phyloP scores from a whole-genome alignment of 2,113 vertebrate genomes.

The Lipophrys pholis region DNA sequence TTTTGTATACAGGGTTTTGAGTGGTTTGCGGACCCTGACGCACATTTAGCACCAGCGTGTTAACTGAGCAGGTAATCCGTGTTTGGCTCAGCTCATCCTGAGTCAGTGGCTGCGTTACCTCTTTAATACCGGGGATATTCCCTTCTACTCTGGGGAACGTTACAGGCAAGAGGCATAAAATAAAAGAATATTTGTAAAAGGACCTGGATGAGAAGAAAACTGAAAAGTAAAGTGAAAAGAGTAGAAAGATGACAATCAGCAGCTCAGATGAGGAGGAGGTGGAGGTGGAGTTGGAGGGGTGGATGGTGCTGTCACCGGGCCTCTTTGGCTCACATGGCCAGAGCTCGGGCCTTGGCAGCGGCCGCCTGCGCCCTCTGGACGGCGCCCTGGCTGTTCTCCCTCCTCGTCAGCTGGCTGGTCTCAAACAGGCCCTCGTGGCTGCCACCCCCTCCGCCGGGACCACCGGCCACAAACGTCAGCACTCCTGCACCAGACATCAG shows the following conservation, averaged over 20 bases:
- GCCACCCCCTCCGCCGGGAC: slow-evolving; percentile 80
- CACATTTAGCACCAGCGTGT: slow-evolving; percentile 60
- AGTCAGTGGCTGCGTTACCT: slow-evolving; percentile 47
- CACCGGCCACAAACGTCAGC: slow-evolving; percentile 90
- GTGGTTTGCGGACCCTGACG: slow-evolving; percentile 35
- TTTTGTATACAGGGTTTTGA: slow-evolving; percentile 31
- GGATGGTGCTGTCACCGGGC: slow-evolving; percentile 7
- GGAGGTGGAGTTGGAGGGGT: background rate
- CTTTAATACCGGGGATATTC: too few relatives aligned
- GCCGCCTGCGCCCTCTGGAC: slow-evolving; percentile 91
- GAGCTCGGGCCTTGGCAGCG: slow-evolving; percentile 89
- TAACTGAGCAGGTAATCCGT: slow-evolving; percentile 15
- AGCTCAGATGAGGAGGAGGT: slow-evolving; percentile 15
- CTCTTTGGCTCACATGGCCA: slow-evolving; percentile 85
- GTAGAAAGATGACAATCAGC: slow-evolving; percentile 1
- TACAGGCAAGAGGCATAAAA: background rate
- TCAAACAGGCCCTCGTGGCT: slow-evolving; percentile 92
- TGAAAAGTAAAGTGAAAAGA: background rate
- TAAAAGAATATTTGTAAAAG: background rate
- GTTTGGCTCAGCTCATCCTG: slow-evolving; percentile 55
- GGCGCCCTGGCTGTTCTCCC: slow-evolving; percentile 87
- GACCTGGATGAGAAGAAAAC: background rate
- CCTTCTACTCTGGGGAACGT: background rate
- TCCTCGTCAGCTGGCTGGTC: slow-evolving; percentile 91
- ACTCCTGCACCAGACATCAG: slow-evolving; percentile 82